These are phyloP conservation scores for Burhinus bistriatus DNA, from an alignment of 2,113 vertebrate species.

Conservation along the genomic window DNA sequence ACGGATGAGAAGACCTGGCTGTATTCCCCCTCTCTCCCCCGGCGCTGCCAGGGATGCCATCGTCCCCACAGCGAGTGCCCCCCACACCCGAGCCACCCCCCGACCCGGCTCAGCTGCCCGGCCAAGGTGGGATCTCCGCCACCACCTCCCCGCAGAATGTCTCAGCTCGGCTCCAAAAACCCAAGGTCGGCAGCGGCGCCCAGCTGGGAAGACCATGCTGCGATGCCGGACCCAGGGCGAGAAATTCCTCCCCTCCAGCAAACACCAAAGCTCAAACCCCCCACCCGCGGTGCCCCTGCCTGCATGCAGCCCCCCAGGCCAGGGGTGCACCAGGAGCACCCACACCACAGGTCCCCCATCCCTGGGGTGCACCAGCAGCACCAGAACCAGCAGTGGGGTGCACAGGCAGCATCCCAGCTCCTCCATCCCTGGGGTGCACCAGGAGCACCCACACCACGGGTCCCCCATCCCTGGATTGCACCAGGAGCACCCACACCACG, in stretches of 20 bases:
- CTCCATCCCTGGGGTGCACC: no score
- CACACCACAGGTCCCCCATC: no score
- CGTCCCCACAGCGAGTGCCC: background rate
- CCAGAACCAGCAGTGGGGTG: no score
- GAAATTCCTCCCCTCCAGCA: background rate
- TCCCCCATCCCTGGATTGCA: no score
- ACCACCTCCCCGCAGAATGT: background rate
- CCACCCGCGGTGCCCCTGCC: background rate
- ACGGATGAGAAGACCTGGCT: no score
- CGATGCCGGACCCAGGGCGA: accelerated
- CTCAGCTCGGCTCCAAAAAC: background rate
- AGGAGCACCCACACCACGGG: no score
- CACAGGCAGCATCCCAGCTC: no score
- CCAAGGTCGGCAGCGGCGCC: background rate
- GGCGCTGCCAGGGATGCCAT: background rate
- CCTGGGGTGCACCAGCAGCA: no score
- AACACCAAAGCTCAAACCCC: background rate
- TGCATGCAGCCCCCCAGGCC: background rate
- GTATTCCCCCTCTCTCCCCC: background rate
- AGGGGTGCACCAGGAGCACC: background rate
- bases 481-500: no score
- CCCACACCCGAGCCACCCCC: accelerated
- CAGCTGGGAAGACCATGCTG: background rate
- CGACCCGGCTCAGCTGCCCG: background rate
- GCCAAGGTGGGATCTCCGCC: background rate